These are phyloP conservation scores for Zoroaster sp. DNA, from an alignment of 53 echinoderm and acorn worm genomes.

Conservation along the genomic window DNA sequence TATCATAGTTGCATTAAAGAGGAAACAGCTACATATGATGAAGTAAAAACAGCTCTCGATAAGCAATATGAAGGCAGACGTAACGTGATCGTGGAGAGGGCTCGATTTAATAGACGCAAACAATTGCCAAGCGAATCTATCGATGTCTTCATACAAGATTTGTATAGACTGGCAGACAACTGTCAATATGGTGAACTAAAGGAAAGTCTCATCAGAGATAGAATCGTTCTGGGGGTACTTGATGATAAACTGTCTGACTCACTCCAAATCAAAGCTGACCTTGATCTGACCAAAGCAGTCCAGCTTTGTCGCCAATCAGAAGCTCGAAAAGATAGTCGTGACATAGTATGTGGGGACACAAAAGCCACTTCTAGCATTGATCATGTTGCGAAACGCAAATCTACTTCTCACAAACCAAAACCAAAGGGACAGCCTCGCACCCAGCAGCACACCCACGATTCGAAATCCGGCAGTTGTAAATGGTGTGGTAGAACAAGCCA, in stretches of 20 bases:
- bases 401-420: no score
- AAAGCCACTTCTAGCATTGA: neutral
- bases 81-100: conserved; percentile 54
- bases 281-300: conserved; percentile 46
- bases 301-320: conserved; percentile 41
- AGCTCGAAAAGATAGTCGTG: conserved; percentile 26
- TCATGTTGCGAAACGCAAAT: neutral
- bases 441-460: no score
- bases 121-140: conserved; percentile 64
- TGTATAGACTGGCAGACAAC: conserved; percentile 63
- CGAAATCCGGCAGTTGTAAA: no score
- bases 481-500: conserved; percentile 12
- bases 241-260: conserved; percentile 45
- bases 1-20: conserved; percentile 44
- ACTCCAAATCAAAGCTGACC: conserved; percentile 38
- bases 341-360: conserved; percentile 27
- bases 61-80: conserved; percentile 27
- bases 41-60: neutral
- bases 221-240: conserved; percentile 39
- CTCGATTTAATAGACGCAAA: conserved; percentile 59
- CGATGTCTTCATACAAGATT: conserved; percentile 63
- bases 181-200: conserved; percentile 59
- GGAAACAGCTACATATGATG: neutral
- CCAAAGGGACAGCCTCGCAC: no score
- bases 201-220: conserved; percentile 62